Evolutionary conservation across 2,797 vertebrate species (phyloP).

Genomic region (Xiphophorus birchmanni): DNA sequence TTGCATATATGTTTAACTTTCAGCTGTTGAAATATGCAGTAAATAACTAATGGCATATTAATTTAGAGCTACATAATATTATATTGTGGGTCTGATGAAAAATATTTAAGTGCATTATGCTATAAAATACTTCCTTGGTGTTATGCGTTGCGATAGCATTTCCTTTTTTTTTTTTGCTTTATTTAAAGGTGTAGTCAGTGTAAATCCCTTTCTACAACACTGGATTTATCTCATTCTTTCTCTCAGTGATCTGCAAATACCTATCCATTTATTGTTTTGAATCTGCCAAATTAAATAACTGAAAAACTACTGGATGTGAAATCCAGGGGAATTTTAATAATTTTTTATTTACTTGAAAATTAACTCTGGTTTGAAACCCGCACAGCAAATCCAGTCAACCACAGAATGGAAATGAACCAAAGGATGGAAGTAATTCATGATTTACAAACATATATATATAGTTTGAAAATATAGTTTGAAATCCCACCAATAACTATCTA

Average conservation of each 20-base stretch:
- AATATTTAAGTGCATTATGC: neutral
- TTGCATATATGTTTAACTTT: constrained; percentile 17
- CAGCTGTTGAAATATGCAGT: neutral
- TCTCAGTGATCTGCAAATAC: neutral
- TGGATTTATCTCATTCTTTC: neutral
- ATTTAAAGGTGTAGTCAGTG: neutral
- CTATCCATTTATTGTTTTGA: neutral
- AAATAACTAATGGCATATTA: neutral
- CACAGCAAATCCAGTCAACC: neutral
- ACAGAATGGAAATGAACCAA: neutral
- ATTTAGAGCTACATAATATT: neutral
- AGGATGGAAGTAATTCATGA: neutral
- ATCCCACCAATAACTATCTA: neutral
- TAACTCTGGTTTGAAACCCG: neutral
- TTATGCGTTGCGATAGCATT: neutral
- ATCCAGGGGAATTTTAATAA: neutral
- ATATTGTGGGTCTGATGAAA: neutral
- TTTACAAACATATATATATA: neutral
- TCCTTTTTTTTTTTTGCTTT: neutral
- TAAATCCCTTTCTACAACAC: neutral
- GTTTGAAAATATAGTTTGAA: neutral
- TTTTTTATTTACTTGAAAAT: neutral
- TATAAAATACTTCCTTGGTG: neutral
- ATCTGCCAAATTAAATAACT: neutral
- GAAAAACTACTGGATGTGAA: neutral